Percentiles rank a stretch among this genome's conserved stretches.
Evolutionary conservation across 2,797 vertebrate species (phyloP).

Genomic region (Prunella strophiata): DNA sequence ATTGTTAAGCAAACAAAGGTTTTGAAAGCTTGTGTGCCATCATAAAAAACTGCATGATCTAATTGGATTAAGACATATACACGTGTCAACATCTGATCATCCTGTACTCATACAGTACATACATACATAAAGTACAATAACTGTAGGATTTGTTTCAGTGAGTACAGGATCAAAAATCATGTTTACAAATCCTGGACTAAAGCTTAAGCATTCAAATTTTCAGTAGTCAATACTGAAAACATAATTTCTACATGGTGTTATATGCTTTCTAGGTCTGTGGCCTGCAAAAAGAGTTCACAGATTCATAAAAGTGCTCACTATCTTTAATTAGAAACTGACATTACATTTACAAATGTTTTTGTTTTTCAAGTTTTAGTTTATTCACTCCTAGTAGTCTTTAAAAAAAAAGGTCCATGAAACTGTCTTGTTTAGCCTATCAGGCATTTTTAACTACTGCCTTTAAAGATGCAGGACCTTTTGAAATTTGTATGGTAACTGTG

Average conservation of each 20-base stretch:
- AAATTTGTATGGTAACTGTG: neutral
- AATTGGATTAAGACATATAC: neutral
- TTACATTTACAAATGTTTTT: neutral
- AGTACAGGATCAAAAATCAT: neutral
- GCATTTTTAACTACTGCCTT: neutral
- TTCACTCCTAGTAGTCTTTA: neutral
- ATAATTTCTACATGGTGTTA: neutral
- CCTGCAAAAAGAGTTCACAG: neutral
- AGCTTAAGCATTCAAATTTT: neutral
- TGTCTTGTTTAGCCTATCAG: neutral
- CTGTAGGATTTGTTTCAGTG: neutral
- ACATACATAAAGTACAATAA: neutral
- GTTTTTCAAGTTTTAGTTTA: neutral
- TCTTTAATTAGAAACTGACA: neutral
- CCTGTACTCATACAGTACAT: neutral
- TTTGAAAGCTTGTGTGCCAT: neutral
- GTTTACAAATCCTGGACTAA: neutral
- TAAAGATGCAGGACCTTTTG: neutral
- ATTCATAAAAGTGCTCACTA: neutral
- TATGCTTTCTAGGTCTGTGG: neutral
- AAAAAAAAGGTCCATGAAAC: neutral
- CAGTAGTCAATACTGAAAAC: neutral
- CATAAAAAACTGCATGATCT: neutral
- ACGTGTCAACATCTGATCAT: fast-evolving
- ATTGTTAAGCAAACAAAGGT: neutral